These are phyloP conservation scores for Periophthalmus modestus DNA, from an alignment of 2,113 vertebrate species.

Conservation along the genomic window DNA sequence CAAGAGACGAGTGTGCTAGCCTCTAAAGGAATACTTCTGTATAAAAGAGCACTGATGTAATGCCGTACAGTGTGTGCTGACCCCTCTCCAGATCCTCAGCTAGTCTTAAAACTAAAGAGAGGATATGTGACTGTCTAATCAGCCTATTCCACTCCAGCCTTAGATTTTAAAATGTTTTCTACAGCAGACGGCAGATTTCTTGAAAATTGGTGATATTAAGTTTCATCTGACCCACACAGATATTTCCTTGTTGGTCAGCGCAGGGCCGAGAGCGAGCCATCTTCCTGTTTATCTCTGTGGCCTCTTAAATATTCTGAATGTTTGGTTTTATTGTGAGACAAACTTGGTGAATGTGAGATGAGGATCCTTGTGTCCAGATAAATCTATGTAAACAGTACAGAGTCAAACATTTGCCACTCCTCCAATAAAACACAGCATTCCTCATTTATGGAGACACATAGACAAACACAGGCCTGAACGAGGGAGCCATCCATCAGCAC, in stretches of 20 bases:
- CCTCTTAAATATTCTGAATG: slow-evolving; percentile 2
- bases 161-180: too few species aligned
- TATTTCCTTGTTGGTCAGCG: not conserved
- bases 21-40: too few species aligned
- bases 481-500: slow-evolving; percentile 13
- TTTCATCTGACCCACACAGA: too few species aligned
- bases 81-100: too few species aligned
- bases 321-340: not conserved
- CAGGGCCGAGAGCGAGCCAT: not conserved
- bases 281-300: slow-evolving; percentile 45
- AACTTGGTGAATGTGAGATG: not conserved
- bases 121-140: too few species aligned
- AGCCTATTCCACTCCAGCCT: too few species aligned
- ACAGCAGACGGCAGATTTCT: too few species aligned
- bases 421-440: slow-evolving; percentile 56
- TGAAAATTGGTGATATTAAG: too few species aligned
- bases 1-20: too few species aligned
- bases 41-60: too few species aligned
- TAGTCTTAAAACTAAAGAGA: too few species aligned
- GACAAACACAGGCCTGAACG: slow-evolving; percentile 36
- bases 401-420: slow-evolving; percentile 50
- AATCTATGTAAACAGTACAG: slow-evolving; percentile 26
- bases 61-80: too few species aligned
- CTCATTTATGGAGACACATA: slow-evolving; percentile 45
- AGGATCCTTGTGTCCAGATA: slow-evolving; percentile 5